Evolutionary conservation across 2,888 invertebrate genomes (phyloP), one percentile per base, ranked within the genome.

Genomic region (Melolontha melolontha): DNA sequence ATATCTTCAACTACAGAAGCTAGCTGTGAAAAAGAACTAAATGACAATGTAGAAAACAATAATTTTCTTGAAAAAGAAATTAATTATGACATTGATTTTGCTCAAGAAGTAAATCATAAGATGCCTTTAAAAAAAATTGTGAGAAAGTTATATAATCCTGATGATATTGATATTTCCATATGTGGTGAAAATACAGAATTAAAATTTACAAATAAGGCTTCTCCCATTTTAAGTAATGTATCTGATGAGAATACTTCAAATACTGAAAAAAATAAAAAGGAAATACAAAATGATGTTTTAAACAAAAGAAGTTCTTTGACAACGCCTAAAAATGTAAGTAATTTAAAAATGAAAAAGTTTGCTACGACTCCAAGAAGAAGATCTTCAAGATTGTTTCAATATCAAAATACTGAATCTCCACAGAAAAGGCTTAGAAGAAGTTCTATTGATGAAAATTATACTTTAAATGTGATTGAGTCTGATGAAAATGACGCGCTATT

Each of bases 101-200:
- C 34, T 10, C 50, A 8, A 11, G n/a, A 22, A 1, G 11, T 11
- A 27, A 11, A 50, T 27, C 1, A 11, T 11, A 50, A 17, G 17
- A 27, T 10, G 22, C 17, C n/a, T 1, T 8, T n/a, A 0, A 59
- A 59, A 12, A 59, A 47, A 12, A 22, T 44, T 14, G 14, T 14
- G 1, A 27, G 59, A 11, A 44, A 10, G 12, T n/a, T 59, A 40
- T 59, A 44, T 14, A 59, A 59, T 47, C 22, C 27, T 10, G 44
- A 59, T 12, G 44, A 59, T 14, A 8, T 4, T 22, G 22, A 5
- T 10, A 44, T 44, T 16, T 5, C 11, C 34, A 17, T n/a, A 10
- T 16, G 1, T 5, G 17, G 40, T 7, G 1, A 17, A 40, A n/a
- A 39, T 17, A 10, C 12, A 10, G 7, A 29, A 7, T 17, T 42